These are phyloP conservation scores for Scelioninae gen. 1 DNA, from an alignment of 2,888 invertebrate genomes.

Conservation along the genomic window DNA sequence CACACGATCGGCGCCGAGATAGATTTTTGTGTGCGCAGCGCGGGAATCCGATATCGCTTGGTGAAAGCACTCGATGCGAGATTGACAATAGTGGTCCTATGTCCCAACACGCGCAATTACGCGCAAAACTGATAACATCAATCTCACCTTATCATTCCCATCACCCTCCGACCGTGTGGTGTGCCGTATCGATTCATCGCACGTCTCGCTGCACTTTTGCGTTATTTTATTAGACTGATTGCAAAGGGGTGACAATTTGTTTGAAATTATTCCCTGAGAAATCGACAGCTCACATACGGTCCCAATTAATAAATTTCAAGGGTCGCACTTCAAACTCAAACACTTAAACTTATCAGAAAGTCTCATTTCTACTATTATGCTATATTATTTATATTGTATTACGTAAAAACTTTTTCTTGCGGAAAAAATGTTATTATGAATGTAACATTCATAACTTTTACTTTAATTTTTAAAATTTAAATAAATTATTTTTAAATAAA, in stretches of 20 bases:
- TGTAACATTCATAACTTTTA: too few relatives aligned
- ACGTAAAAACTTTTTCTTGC: too few relatives aligned
- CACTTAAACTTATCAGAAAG: not conserved
- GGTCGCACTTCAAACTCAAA: slow-evolving; percentile 32
- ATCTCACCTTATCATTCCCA: slow-evolving; percentile 78
- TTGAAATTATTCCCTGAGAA: slow-evolving; percentile 54
- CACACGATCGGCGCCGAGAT: slow-evolving; percentile 66
- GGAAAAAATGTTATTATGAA: too few relatives aligned
- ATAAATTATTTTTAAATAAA: too few relatives aligned
- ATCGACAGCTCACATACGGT: slow-evolving; percentile 59
- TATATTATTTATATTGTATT: too few relatives aligned
- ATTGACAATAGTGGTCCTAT: slow-evolving; percentile 70
- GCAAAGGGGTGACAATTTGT: slow-evolving; percentile 76
- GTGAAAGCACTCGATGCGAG: slow-evolving; percentile 59
- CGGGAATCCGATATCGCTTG: slow-evolving; percentile 66
- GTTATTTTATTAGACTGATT: slow-evolving; percentile 73
- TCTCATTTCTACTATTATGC: not conserved
- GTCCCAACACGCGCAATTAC: slow-evolving; percentile 82
- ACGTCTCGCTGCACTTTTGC: slow-evolving; percentile 70
- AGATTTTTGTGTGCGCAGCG: slow-evolving; percentile 62
- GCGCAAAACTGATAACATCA: slow-evolving; percentile 82
- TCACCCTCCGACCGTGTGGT: slow-evolving; percentile 79
- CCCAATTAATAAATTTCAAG: slow-evolving; percentile 49
- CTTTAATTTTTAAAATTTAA: too few relatives aligned
- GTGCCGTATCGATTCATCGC: slow-evolving; percentile 83